Percentiles rank a stretch among this genome's conserved stretches.
These are phyloP conservation scores for Gambusia yucatana DNA, from an alignment of 2,797 vertebrate genomes.

Conservation along the genomic window DNA sequence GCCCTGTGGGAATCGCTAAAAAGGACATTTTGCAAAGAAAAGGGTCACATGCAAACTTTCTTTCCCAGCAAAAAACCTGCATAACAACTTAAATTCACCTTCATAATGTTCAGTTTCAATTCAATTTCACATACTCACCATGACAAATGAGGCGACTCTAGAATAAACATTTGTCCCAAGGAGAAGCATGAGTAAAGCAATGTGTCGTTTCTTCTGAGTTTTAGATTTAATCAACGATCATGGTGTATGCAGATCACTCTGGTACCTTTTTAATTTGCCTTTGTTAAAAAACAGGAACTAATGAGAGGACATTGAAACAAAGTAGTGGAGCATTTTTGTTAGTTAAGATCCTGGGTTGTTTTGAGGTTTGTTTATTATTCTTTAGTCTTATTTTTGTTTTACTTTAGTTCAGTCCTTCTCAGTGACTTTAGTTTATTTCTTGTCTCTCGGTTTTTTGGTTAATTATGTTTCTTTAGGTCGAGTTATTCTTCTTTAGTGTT, in stretches of 20 bases:
- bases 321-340: not conserved
- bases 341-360: not conserved
- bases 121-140: not conserved
- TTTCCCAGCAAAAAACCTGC: not conserved
- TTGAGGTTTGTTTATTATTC: not conserved
- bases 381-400: no score
- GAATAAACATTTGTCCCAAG: not conserved
- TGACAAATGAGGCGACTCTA: not conserved
- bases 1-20: not conserved
- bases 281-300: not conserved
- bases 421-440: no score
- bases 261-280: not conserved
- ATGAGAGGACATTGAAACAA: not conserved
- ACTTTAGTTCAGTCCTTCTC: no score
- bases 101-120: not conserved
- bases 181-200: not conserved
- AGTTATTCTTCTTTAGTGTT: no score
- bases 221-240: not conserved
- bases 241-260: not conserved
- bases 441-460: no score
- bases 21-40: constrained; percentile 1
- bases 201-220: not conserved
- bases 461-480: no score
- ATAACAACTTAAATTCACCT: not conserved
- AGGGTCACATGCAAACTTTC: not conserved